These are phyloP conservation scores for Electrophaes corylata DNA, from an alignment of 2,888 invertebrate species.

Conservation along the genomic window DNA sequence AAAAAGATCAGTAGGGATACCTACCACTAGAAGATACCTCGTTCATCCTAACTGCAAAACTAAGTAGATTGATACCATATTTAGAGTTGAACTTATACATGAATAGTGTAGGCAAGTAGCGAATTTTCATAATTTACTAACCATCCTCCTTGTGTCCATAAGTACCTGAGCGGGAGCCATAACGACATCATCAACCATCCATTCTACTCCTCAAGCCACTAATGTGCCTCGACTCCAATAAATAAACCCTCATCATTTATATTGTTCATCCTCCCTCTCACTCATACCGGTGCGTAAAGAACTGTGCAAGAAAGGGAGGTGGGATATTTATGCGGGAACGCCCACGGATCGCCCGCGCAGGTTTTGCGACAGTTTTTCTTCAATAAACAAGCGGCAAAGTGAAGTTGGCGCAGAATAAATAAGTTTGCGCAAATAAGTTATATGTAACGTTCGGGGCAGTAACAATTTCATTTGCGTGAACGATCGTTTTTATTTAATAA, in stretches of 20 bases:
- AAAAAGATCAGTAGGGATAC: no score
- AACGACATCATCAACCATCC: conserved; percentile 34
- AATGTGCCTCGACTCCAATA: conserved; percentile 49
- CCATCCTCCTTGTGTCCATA: conserved; percentile 4
- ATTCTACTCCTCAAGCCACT: conserved; percentile 35
- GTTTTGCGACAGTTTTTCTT: conserved; percentile 65
- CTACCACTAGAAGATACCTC: no score
- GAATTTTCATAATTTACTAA: conserved; percentile 17
- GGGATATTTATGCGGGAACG: conserved; percentile 59
- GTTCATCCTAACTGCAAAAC: no score
- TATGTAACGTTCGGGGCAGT: not conserved
- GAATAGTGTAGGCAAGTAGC: conserved; percentile 18
- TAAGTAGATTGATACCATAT: not conserved
- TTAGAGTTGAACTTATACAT: not conserved
- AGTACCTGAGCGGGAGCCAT: conserved; percentile 23
- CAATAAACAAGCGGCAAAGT: conserved; percentile 56
- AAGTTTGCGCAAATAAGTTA: not conserved
- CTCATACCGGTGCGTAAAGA: conserved; percentile 4
- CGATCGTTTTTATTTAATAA: no score
- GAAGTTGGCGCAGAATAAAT: conserved; percentile 34
- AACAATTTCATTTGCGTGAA: not conserved
- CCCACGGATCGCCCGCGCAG: conserved; percentile 62
- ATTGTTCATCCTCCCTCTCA: conserved; percentile 48
- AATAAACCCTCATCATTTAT: conserved; percentile 68
- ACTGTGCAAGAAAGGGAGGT: conserved; percentile 48